Percentiles rank a stretch among this genome's conserved stretches.
phyloP scores from a whole-genome alignment of 1,140 invertebrate species.

The Orchestia grillus region DNA sequence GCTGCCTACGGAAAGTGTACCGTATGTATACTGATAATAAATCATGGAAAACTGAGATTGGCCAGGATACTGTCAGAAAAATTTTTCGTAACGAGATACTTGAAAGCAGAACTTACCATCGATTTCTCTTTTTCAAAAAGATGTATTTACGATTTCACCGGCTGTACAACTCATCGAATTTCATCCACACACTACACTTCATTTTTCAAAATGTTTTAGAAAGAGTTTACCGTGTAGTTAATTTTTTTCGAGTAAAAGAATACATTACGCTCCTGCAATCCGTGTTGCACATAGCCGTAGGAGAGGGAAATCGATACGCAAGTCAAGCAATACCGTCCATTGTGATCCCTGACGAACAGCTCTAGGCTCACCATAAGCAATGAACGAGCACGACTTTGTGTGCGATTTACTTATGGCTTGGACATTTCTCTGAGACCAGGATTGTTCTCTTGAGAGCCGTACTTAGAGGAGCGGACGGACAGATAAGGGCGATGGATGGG shows the following conservation, averaged over 20 bases:
- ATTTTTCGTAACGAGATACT: no score
- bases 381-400: constrained; percentile 16
- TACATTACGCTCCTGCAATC: not conserved
- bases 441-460: constrained; percentile 23
- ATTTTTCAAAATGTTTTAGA: not conserved
- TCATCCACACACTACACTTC: not conserved
- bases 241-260: not conserved
- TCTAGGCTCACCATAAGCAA: not conserved
- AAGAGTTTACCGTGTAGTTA: no score
- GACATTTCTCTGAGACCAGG: constrained; percentile 28
- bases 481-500: constrained; percentile 51
- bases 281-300: not conserved
- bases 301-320: not conserved
- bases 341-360: not conserved
- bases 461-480: not conserved
- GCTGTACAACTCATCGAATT: not conserved
- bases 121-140: not conserved
- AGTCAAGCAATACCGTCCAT: not conserved
- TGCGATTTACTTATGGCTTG: constrained; percentile 37
- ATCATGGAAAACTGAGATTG: no score
- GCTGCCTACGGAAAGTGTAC: no score
- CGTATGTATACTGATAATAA: no score
- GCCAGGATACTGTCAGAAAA: no score
- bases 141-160: not conserved
- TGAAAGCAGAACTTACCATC: no score